A percentile compares a stretch with the other conserved stretches of the same genome.
phyloP scores from a whole-genome alignment of 2,113 vertebrate species.

The Cavia porcellus region DNA sequence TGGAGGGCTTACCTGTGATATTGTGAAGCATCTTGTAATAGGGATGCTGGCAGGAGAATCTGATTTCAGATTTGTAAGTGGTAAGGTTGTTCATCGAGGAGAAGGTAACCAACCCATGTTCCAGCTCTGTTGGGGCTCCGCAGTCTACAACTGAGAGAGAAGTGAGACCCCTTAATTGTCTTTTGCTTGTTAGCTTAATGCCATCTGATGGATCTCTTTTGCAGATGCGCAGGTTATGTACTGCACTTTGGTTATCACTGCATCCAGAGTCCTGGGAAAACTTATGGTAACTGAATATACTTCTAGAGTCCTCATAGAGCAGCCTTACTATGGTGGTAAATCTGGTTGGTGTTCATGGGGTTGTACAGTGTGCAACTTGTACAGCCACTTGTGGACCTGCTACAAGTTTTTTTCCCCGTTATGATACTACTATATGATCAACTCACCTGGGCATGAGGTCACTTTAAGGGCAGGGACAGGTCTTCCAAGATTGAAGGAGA shows the following conservation, averaged over 20 bases:
- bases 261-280: neutral
- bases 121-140: slow-evolving; percentile 88
- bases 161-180: neutral
- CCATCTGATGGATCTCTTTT: neutral
- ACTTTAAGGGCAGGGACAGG: neutral
- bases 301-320: neutral
- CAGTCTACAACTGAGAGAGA: slow-evolving; percentile 93
- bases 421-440: neutral
- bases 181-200: neutral
- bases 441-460: slow-evolving; percentile 1
- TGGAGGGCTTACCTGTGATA: slow-evolving; percentile 86
- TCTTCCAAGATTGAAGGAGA: slow-evolving; percentile 30
- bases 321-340: neutral
- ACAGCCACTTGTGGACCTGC: too few species aligned
- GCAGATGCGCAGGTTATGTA: neutral
- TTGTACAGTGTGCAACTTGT: neutral
- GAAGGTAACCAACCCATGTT: slow-evolving; percentile 90
- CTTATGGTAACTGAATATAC: neutral
- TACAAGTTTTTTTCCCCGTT: neutral
- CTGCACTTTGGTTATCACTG: neutral
- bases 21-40: slow-evolving; percentile 88
- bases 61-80: slow-evolving; percentile 90
- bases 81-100: slow-evolving; percentile 92
- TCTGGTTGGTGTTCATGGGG: neutral
- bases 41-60: slow-evolving; percentile 91